Evolutionary conservation across 2,888 invertebrate genomes (phyloP), one percentile per base, ranked within the genome.

Genomic region (Portevinia maculata): DNA sequence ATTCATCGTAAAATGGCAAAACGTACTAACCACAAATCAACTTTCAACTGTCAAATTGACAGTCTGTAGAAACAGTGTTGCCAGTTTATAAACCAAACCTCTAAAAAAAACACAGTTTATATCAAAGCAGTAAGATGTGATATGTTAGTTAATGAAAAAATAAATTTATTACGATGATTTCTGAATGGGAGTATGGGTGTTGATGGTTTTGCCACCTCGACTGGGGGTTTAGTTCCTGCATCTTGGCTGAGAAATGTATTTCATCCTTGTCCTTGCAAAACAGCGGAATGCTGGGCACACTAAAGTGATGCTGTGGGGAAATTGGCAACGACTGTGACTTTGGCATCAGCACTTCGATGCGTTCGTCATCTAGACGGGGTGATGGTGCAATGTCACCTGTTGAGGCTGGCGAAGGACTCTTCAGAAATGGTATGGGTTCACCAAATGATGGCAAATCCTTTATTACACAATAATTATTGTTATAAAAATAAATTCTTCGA

Each of bases 291-390:
- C 64, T 86, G 84, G 75, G 86, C 87, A 73, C 83, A 57, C 39
- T 78, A 60, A 69, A 50, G 30, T 70, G 79, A 39, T 86, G 87
- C 50, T 86, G 85, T 1, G 89, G 89, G 0, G 90, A 88, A 8
- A 89, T 88, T 11, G 90, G 90, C 84, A 90, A 79, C 5, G 89
- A 89, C 3, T 88, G 87, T 3, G 89, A 89, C 41, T 89, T 90
- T 53, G 88, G 87, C 37, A 87, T 85, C n/a, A 85, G 84, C 28
- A 87, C 59, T 70, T 87, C 86, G 0, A 88, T 85, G 0, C 83
- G 85, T 44, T 86, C 62, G 32, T 81, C 55, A 19, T 85, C 86
- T 57, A 88, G 65, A 1, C 89, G 87, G 28, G 89, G 90, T 5
- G 89, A 90, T n/a, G 89, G 89, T 21, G 88, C 87, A 65, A 88